Base-by-base conservation (phyloP, 1,140 invertebrate species). In the Bombus confusus region DNA sequence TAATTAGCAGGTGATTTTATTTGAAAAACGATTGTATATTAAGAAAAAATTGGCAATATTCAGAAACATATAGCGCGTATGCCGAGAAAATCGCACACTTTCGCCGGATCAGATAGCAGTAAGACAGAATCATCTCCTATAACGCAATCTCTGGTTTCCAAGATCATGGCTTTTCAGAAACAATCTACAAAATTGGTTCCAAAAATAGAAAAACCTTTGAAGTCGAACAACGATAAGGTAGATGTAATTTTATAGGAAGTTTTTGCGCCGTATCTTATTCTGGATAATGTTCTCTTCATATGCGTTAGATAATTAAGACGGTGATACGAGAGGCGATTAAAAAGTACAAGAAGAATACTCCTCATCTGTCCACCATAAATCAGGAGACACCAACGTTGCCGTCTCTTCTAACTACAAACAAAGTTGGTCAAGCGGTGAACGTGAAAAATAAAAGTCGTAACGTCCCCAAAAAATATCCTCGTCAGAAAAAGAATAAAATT, bases 281-380 rank as follows among this genome's bases (percentile, higher is more conserved):
- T n/a, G 3, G 31, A 31, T 39, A 22, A 28, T 39, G 41, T 41
- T 77, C 72, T 78, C 43, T 47, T 57, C 15, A 1, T 1, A 22
- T 15, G 25, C 25, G 52, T 28, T 37, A 93, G 92, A 88, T 92
- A 0, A 91, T 94, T 59, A 89, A 87, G 47, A 88, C 91, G 6
- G 90, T 87, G 10, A 83, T 93, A 69, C 85, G 87, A 43, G 90
- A 93, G 2, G 88, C 91, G 2, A 78, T 90, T 43, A 92, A 87
- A 22, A 93, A 92, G 82, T 93, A 93, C 73, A 94, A 93, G 77
- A 93, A 85, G 75, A 91, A 82, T 47, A 87, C 69, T n/a, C 73
- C 81, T 25, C 47, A 52, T 52, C 34, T 86, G 22, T 39, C 87
- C 8, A 8, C 22, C 8, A 66, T 15, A 13, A 37, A 76, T 4